These are phyloP conservation scores for Anhinga rufa DNA, from an alignment of 2,113 vertebrate species.

Conservation along the genomic window DNA sequence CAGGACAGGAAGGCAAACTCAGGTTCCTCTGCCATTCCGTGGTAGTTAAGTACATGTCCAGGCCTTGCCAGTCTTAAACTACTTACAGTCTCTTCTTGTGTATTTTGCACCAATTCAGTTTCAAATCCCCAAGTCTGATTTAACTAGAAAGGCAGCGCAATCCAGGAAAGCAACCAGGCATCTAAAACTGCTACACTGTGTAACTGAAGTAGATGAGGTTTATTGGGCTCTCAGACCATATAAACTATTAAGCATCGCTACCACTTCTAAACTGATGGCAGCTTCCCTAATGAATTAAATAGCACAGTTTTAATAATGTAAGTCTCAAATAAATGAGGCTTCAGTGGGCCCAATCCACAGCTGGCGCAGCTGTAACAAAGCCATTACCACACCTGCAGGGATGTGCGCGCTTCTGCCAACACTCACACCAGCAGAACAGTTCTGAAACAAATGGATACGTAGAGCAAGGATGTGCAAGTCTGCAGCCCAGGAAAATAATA, in stretches of 20 bases:
- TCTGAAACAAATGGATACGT: background rate
- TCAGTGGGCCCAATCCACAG: background rate
- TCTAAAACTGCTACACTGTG: background rate
- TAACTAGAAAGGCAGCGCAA: conserved; percentile 32
- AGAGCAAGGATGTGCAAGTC: background rate
- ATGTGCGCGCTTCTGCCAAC: accelerated
- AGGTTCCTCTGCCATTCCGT: background rate
- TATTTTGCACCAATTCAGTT: background rate
- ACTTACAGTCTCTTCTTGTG: background rate
- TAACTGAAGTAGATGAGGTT: background rate
- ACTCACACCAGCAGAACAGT: background rate
- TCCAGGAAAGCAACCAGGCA: background rate
- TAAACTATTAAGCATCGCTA: background rate
- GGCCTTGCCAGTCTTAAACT: background rate
- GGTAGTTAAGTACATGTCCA: background rate
- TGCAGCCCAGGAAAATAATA: background rate
- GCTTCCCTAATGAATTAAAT: background rate
- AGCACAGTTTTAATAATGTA: background rate
- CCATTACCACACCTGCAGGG: background rate
- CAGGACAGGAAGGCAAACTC: background rate
- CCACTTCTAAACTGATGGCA: background rate
- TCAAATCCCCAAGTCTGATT: background rate
- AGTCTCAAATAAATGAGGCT: background rate
- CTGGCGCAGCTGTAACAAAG: background rate
- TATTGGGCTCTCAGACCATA: background rate